These are phyloP conservation scores for Phocoena sinus DNA, from an alignment of 2,113 vertebrate genomes.

Conservation along the genomic window DNA sequence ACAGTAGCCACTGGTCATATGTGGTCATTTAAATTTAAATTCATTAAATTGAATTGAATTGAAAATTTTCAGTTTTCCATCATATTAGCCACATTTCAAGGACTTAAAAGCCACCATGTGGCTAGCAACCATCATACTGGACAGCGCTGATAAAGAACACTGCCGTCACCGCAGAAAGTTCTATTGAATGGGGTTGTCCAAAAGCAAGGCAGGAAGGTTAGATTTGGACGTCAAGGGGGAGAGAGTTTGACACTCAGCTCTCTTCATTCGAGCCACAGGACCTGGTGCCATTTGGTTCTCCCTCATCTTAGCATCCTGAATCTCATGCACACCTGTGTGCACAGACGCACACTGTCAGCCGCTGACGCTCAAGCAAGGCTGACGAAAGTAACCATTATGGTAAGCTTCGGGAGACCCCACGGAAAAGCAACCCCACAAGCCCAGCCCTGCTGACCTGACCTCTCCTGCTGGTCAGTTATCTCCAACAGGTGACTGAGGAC, in stretches of 20 bases:
- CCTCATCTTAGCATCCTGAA: background rate
- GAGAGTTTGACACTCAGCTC: background rate
- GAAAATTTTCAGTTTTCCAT: background rate
- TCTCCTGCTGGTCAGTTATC: background rate
- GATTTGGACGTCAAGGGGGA: background rate
- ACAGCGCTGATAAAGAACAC: background rate
- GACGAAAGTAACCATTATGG: background rate
- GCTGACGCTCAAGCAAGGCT: background rate
- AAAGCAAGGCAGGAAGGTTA: background rate
- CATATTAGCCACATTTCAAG: background rate
- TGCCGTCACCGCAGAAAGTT: background rate
- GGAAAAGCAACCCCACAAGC: background rate
- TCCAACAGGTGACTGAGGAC: background rate
- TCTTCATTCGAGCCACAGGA: background rate
- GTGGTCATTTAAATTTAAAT: conserved; percentile 4
- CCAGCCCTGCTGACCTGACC: background rate
- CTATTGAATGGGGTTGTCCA: accelerated
- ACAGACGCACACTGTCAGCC: background rate
- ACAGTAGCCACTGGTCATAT: background rate
- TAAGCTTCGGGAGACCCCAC: background rate
- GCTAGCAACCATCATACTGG: background rate
- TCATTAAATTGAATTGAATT: conserved; percentile 16
- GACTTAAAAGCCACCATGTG: background rate
- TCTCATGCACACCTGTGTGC: background rate
- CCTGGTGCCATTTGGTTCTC: background rate